phyloP scores from a whole-genome alignment of 2,797 vertebrate species.

The Pitangus sulphuratus region DNA sequence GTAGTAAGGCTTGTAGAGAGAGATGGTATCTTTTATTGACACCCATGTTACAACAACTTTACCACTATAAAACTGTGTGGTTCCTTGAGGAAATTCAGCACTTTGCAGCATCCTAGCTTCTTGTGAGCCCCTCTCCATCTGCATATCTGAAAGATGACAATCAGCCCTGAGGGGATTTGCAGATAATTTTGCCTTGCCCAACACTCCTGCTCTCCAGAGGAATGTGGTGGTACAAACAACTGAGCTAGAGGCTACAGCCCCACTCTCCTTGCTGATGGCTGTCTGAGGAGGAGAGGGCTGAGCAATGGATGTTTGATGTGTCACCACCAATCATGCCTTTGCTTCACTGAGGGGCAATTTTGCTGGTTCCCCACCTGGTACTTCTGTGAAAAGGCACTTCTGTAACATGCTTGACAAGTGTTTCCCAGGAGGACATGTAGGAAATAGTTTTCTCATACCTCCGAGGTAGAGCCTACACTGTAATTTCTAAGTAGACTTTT shows the following conservation, averaged over 20 bases:
- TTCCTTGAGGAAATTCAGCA: conserved; percentile 26
- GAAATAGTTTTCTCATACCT: background rate
- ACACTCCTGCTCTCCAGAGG: background rate
- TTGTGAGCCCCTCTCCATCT: background rate
- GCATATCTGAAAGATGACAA: background rate
- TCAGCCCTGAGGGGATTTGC: background rate
- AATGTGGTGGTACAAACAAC: background rate
- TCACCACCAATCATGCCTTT: background rate
- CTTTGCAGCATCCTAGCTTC: background rate
- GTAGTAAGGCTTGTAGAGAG: background rate
- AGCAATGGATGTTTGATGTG: background rate
- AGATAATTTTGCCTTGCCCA: background rate
- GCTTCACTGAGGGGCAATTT: accelerated
- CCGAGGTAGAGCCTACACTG: background rate
- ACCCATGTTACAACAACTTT: background rate
- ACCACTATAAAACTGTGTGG: background rate
- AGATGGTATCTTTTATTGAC: conserved; percentile 37
- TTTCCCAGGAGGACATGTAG: background rate
- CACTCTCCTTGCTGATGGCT: background rate
- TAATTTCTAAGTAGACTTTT: background rate
- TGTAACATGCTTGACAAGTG: accelerated
- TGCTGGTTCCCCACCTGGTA: background rate
- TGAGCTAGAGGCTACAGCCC: background rate
- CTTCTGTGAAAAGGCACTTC: background rate
- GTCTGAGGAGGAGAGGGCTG: background rate